phyloP scores from a whole-genome alignment of 1,140 invertebrate genomes.

The Thaumatotibia leucotreta region DNA sequence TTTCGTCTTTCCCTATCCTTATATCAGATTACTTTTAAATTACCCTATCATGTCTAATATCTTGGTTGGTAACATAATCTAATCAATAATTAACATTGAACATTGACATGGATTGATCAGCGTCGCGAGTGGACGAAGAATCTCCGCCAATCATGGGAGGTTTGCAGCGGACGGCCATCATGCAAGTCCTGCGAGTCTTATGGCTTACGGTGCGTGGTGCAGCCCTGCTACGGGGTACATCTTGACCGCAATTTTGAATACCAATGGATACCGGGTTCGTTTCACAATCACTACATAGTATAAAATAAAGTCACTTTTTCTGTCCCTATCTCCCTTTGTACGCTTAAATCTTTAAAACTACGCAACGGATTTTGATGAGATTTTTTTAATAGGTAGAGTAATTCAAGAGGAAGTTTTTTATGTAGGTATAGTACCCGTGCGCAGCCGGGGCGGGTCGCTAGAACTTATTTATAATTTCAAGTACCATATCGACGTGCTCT shows the following conservation, averaged over 20 bases:
- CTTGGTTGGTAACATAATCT: constrained; percentile 1
- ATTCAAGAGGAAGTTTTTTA: no score
- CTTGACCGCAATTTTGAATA: constrained; percentile 70
- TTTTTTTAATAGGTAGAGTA: no score
- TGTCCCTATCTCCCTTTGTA: no score
- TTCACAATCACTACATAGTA: neutral
- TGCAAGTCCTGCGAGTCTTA: constrained; percentile 45
- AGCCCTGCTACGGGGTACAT: constrained; percentile 61
- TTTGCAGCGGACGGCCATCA: constrained; percentile 39
- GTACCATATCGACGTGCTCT: no score
- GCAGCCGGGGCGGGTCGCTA: no score
- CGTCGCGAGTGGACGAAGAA: constrained; percentile 61
- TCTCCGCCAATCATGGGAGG: constrained; percentile 56
- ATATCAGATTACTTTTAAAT: neutral
- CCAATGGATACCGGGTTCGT: constrained; percentile 64
- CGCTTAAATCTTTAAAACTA: no score
- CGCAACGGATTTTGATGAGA: no score
- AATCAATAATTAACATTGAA: neutral
- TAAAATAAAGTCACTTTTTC: neutral
- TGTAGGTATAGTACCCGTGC: no score
- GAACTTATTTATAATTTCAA: no score
- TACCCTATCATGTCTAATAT: neutral
- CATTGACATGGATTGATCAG: constrained; percentile 14
- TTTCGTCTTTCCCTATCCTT: neutral
- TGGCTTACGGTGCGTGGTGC: constrained; percentile 50